A percentile compares a stretch with the other conserved stretches of the same genome.
These are phyloP conservation scores for Myiotriccus ornatus DNA, from an alignment of 2,797 vertebrate species.

Conservation along the genomic window DNA sequence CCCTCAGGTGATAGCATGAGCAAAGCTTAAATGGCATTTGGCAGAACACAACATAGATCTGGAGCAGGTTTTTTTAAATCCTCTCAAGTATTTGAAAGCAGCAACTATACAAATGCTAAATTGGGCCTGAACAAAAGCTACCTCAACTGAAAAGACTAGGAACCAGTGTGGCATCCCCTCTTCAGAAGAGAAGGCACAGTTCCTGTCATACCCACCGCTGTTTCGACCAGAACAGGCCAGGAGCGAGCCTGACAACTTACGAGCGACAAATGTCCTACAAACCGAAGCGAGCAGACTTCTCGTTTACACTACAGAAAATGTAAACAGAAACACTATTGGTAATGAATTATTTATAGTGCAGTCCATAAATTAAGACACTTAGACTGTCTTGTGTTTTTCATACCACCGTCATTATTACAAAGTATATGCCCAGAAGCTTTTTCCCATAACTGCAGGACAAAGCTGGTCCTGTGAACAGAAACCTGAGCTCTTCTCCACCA, in stretches of 20 bases:
- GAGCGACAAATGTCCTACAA: neutral
- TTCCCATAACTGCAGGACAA: neutral
- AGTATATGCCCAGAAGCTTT: conserved; percentile 1
- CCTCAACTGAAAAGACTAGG: fast-evolving
- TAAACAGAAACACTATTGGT: neutral
- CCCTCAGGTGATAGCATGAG: neutral
- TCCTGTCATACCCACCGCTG: neutral
- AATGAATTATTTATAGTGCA: neutral
- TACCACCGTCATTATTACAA: neutral
- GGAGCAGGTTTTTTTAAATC: neutral
- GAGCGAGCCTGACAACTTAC: neutral
- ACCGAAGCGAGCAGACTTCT: neutral
- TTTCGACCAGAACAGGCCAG: fast-evolving
- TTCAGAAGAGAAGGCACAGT: neutral
- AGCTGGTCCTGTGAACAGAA: neutral
- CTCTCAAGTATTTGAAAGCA: neutral
- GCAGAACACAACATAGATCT: neutral
- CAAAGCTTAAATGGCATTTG: neutral
- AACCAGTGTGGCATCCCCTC: neutral
- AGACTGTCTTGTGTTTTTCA: neutral
- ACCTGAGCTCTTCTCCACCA: neutral
- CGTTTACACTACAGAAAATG: neutral
- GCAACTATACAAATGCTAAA: neutral
- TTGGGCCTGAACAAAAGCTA: neutral
- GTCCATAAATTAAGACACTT: conserved; percentile 12